A percentile compares a stretch with the other conserved stretches of the same genome.
Evolutionary conservation across 2,113 vertebrate species (phyloP).

Genomic region (Pseudois nayaur): DNA sequence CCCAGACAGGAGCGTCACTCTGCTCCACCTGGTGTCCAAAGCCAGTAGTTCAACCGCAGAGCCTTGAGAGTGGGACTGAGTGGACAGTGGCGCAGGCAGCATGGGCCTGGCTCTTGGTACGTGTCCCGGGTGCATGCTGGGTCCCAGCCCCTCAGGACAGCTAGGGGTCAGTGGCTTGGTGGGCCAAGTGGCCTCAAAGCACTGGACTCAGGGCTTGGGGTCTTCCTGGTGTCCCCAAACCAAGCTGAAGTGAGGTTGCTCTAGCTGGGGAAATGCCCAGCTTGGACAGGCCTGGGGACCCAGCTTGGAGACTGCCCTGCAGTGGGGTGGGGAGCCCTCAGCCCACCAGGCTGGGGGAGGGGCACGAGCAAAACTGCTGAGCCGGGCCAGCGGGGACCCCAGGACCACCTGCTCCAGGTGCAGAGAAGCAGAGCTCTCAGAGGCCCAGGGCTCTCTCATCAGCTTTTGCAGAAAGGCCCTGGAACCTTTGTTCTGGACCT

Average conservation of each 20-base stretch:
- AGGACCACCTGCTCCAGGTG: not conserved
- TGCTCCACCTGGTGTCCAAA: not conserved
- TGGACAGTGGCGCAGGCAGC: not conserved
- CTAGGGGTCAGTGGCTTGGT: not conserved
- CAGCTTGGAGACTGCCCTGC: not conserved
- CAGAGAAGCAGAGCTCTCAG: not conserved
- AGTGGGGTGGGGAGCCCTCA: accelerated
- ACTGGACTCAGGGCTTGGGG: not conserved
- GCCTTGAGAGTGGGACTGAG: too few species aligned
- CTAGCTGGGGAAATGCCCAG: not conserved
- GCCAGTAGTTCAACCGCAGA: accelerated
- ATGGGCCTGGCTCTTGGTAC: accelerated
- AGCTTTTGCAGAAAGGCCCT: not conserved
- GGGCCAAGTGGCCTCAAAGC: too few species aligned
- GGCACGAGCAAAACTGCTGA: not conserved
- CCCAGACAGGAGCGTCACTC: not conserved
- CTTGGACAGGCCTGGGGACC: not conserved
- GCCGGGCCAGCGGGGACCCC: not conserved
- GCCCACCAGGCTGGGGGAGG: not conserved
- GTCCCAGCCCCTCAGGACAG: accelerated
- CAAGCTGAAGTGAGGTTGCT: not conserved
- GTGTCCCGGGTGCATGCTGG: not conserved
- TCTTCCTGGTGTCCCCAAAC: not conserved
- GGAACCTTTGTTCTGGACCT: not conserved
- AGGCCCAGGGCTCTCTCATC: not conserved